A percentile compares a stretch with the other conserved stretches of the same genome.
phyloP scores from a whole-genome alignment of 2,797 vertebrate genomes.

The Etheostoma nigrum region DNA sequence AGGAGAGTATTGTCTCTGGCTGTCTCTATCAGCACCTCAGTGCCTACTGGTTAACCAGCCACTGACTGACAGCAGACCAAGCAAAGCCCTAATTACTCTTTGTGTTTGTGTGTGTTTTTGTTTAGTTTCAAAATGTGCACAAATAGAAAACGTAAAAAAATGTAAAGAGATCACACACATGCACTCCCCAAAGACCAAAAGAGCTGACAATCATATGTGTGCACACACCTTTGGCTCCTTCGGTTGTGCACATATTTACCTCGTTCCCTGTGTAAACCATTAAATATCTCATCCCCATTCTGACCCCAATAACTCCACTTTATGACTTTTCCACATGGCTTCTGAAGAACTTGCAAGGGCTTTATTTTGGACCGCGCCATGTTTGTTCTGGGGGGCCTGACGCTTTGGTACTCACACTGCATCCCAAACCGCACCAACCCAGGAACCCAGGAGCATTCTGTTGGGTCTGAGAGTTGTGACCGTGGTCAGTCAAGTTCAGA shows the following conservation, averaged over 20 bases:
- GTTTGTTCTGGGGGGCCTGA: constrained; percentile 80
- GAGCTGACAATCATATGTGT: not conserved
- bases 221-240: constrained; percentile 13
- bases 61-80: constrained; percentile 56
- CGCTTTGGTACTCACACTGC: constrained; percentile 71
- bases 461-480: constrained; percentile 64
- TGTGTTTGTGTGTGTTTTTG: constrained; percentile 42
- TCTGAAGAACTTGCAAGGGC: constrained; percentile 80
- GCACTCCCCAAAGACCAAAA: constrained; percentile 18
- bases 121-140: constrained; percentile 42
- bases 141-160: constrained; percentile 37
- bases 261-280: constrained; percentile 79
- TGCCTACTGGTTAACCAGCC: constrained; percentile 57
- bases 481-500: constrained; percentile 70
- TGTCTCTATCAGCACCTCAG: constrained; percentile 49
- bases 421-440: constrained; percentile 78
- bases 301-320: constrained; percentile 83
- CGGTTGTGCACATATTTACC: constrained; percentile 56
- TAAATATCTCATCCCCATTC: constrained; percentile 81
- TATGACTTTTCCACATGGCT: constrained; percentile 87
- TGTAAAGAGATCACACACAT: not conserved
- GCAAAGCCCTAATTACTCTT: constrained; percentile 33
- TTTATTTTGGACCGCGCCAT: constrained; percentile 85
- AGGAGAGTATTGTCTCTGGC: constrained; percentile 59
- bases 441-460: constrained; percentile 56